These are phyloP conservation scores for Quadroppia sp. DNA, from an alignment of 2,888 invertebrate species.

Conservation along the genomic window DNA sequence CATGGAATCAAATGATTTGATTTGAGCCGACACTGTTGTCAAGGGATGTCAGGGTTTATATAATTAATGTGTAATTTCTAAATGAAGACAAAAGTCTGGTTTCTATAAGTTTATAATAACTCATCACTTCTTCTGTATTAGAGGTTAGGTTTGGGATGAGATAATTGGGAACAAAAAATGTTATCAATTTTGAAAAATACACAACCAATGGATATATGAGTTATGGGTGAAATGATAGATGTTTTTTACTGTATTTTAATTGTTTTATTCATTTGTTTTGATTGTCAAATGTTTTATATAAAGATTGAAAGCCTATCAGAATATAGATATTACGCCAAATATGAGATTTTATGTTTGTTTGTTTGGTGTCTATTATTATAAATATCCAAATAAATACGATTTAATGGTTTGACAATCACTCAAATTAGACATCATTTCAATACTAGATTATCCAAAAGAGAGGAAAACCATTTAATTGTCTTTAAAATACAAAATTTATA, in stretches of 20 bases:
- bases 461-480: constrained; percentile 3
- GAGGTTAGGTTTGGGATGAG: constrained; percentile 35
- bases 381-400: constrained; percentile 2
- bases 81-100: background rate
- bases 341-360: constrained; percentile 18
- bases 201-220: background rate
- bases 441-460: too few species aligned
- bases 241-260: constrained; percentile 27
- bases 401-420: constrained; percentile 31
- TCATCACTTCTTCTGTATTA: background rate
- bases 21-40: background rate
- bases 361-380: constrained; percentile 6
- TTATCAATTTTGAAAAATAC: background rate
- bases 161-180: constrained; percentile 27
- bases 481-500: background rate
- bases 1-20: too few species aligned
- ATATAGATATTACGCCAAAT: constrained; percentile 5
- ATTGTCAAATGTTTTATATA: background rate
- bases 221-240: background rate
- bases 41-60: constrained; percentile 18
- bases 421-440: too few species aligned
- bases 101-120: background rate
- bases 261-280: background rate
- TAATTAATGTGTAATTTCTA: background rate
- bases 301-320: constrained; percentile 7